phyloP scores from a whole-genome alignment of 1,140 invertebrate species.

The Drosophila leontia region DNA sequence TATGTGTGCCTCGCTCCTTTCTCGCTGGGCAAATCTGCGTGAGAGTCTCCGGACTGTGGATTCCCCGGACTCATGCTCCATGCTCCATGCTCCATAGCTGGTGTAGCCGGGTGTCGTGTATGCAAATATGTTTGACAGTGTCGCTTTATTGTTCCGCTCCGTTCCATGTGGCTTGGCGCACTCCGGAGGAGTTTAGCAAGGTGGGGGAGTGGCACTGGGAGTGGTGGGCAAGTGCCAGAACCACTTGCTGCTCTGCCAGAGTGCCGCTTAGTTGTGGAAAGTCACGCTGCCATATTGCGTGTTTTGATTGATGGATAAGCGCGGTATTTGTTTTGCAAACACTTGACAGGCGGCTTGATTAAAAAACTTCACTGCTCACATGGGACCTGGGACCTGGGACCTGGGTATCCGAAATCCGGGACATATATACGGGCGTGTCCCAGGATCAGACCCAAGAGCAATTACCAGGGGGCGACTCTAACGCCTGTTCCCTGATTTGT shows the following conservation, averaged over 20 bases:
- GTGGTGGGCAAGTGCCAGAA: conserved; percentile 58
- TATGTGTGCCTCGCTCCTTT: neutral
- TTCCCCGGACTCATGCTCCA: conserved; percentile 1
- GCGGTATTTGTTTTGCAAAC: conserved; percentile 83
- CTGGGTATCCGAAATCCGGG: conserved; percentile 11
- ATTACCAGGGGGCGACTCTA: conserved; percentile 64
- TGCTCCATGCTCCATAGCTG: neutral
- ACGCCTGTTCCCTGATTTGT: conserved; percentile 68
- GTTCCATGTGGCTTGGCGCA: conserved; percentile 65
- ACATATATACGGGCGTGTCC: conserved; percentile 73
- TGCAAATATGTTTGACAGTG: conserved; percentile 77
- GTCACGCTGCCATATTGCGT: conserved; percentile 82
- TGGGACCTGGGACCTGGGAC: conserved; percentile 60
- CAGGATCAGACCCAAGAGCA: conserved; percentile 37
- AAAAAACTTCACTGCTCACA: conserved; percentile 85
- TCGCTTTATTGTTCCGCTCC: conserved; percentile 78
- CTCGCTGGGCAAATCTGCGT: conserved; percentile 28
- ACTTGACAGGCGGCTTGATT: conserved; percentile 85
- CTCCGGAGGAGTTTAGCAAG: conserved; percentile 2
- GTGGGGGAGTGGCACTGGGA: neutral
- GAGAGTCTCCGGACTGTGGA: conserved; percentile 22
- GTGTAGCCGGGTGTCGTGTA: conserved; percentile 56
- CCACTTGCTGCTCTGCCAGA: conserved; percentile 40
- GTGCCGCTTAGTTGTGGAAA: conserved; percentile 70
- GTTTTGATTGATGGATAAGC: conserved; percentile 85